These are phyloP conservation scores for Rhyzopertha dominica DNA, from an alignment of 1,140 invertebrate species.

Conservation along the genomic window DNA sequence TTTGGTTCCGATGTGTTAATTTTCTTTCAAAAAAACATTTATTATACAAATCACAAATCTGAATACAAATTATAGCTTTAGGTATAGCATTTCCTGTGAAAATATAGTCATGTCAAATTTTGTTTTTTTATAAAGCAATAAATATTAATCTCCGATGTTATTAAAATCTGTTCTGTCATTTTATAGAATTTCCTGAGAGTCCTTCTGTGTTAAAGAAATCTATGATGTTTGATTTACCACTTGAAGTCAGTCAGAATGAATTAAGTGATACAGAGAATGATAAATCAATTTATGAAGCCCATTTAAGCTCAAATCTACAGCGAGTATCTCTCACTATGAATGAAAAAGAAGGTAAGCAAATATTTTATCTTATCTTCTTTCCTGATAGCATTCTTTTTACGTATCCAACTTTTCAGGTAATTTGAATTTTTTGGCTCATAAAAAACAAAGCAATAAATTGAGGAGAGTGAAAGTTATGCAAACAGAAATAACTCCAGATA, in stretches of 20 bases:
- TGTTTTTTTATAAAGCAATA: not conserved
- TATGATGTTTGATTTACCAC: conserved; percentile 36
- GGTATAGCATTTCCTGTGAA: not conserved
- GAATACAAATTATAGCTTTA: not conserved
- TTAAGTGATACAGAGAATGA: conserved; percentile 43
- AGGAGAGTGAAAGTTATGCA: conserved; percentile 37
- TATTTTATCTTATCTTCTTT: conserved; percentile 5
- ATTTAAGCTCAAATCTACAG: conserved; percentile 44
- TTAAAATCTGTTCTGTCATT: not conserved
- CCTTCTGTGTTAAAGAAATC: conserved; percentile 39
- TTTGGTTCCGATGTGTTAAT: not conserved
- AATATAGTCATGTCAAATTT: not conserved
- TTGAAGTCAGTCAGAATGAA: conserved; percentile 27
- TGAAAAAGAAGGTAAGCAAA: conserved; percentile 40
- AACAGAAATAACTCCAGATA: conserved; percentile 30
- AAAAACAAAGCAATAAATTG: conserved; percentile 42
- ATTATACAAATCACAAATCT: not conserved
- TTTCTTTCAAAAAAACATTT: not conserved
- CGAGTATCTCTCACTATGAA: conserved; percentile 44
- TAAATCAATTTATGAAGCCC: conserved; percentile 43
- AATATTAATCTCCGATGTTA: not conserved
- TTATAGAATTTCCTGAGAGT: conserved; percentile 38
- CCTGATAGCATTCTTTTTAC: not conserved
- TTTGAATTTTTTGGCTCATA: conserved; percentile 42
- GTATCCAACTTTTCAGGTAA: conserved; percentile 33